A percentile compares a stretch with the other conserved stretches of the same genome.
Conservation (phyloP, 1,140 invertebrate species). For the Leguminivora glycinivorella region DNA sequence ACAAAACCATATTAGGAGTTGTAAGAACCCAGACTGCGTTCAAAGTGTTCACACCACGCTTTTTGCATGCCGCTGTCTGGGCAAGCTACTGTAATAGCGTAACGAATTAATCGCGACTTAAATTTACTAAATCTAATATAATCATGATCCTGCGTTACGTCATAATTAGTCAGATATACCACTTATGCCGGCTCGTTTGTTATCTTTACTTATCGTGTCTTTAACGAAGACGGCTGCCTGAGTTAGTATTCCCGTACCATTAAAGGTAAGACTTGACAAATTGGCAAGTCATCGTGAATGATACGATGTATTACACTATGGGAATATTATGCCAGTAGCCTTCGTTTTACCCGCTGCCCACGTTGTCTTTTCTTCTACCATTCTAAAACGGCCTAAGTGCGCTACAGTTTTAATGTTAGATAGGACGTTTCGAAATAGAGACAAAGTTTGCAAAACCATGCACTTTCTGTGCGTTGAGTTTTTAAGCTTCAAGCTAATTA, state of each 20-base stretch:
- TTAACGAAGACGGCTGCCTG: too few species aligned
- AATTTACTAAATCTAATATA: neutral
- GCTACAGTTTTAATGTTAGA: neutral
- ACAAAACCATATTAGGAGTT: neutral
- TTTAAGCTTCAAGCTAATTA: constrained; percentile 7
- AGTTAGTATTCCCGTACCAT: too few species aligned
- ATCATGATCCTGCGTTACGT: neutral
- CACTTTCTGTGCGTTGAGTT: constrained; percentile 21
- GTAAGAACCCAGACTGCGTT: constrained; percentile 5
- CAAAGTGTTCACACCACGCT: neutral
- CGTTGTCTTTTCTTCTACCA: neutral
- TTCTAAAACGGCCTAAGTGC: neutral
- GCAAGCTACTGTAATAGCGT: neutral
- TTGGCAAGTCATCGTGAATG: too few species aligned
- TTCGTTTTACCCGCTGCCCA: constrained; percentile 5
- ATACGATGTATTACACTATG: too few species aligned
- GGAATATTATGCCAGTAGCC: neutral
- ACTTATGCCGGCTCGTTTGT: neutral
- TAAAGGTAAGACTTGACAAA: too few species aligned
- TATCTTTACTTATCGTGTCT: neutral
- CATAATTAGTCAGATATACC: neutral
- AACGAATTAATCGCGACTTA: neutral
- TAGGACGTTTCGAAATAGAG: neutral
- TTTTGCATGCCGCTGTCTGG: constrained; percentile 5
- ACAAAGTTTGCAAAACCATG: neutral